Base-by-base conservation (phyloP, 2,797 vertebrate genomes). In the Rhincodon typus region DNA sequence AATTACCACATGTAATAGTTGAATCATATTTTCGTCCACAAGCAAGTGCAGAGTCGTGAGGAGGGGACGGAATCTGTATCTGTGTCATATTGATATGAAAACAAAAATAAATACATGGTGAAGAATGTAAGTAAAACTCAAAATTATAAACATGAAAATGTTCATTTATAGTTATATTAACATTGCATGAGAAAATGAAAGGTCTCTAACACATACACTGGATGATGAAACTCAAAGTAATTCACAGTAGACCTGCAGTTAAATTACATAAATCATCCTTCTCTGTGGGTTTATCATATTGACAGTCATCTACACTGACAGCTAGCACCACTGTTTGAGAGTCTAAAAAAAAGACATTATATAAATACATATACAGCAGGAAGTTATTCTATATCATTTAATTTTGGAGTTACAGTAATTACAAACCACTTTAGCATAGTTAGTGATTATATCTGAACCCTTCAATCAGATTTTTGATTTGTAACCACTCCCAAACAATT, bases 341-440 rank as follows among this genome's bases (percentile, higher is more conserved):
- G 4, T 62, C n/a, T 57, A 34, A 53, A 50, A 90, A 10, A 5
- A 27, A 88, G 46, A 88, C 15, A 53, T 30, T 30, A 88, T 62
- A 34, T 87, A 90, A 87, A 57, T 57, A 90, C 53, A 62, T 30
- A n/a, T 50, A 27, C 87, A 62, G 10, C 27, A 57, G 86, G 88
- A 91, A 91, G 53, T 57, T 17, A 91, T 62, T 66, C 66, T 57
- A 66, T 91, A 91, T 66, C 34, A 66, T 91, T 62, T 66, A 66
- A 62, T 91, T 91, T 62, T 66, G 88, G 57, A 62, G 30, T 66
- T 91, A 91, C 62, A 57, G 88, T 66, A 91, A 90, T 90, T 90
- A 90, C 30, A 90, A 34, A 91, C 5, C 88, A n/a, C 88, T 62
- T 91, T 57, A 62, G 30, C 88, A 91, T 27, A 90, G 53, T 30